Conservation (phyloP, 2,888 invertebrate species). For the Dusona sp. region DNA sequence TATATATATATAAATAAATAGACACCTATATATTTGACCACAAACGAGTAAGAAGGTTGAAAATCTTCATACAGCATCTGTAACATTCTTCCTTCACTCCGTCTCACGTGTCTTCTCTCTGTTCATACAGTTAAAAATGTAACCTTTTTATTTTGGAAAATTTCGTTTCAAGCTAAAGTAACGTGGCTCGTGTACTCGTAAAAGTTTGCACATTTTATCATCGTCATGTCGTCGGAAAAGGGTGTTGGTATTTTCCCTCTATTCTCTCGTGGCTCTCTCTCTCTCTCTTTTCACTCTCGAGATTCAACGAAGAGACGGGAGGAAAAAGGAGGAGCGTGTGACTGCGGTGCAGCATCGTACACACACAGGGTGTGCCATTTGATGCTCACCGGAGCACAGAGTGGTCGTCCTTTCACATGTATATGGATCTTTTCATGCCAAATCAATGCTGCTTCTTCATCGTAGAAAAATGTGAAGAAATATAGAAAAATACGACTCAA, state of each 20-base stretch:
- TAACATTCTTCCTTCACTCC: background rate
- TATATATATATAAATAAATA: background rate
- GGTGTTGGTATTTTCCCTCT: conserved; percentile 36
- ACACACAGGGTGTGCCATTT: conserved; percentile 56
- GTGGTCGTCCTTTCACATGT: conserved; percentile 30
- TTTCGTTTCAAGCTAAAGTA: conserved; percentile 17
- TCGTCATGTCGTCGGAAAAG: conserved; percentile 47
- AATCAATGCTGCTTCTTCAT: conserved; percentile 8
- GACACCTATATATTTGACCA: background rate
- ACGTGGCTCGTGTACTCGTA: conserved; percentile 25
- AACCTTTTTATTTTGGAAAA: conserved; percentile 24
- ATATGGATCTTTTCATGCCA: conserved; percentile 19
- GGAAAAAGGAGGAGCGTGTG: conserved; percentile 46
- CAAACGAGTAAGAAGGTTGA: conserved; percentile 28
- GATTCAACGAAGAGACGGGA: conserved; percentile 50
- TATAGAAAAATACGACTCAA: background rate
- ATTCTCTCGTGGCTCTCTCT: conserved; percentile 37
- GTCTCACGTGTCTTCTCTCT: background rate
- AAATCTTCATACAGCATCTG: conserved; percentile 15
- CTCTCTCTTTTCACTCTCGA: conserved; percentile 31
- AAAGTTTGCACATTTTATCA: conserved; percentile 67
- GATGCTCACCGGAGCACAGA: conserved; percentile 55
- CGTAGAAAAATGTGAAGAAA: background rate
- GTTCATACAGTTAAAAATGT: conserved; percentile 1
- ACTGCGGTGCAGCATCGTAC: conserved; percentile 31